phyloP scores from a whole-genome alignment of 2,113 vertebrate species.

The Callipepla californica region DNA sequence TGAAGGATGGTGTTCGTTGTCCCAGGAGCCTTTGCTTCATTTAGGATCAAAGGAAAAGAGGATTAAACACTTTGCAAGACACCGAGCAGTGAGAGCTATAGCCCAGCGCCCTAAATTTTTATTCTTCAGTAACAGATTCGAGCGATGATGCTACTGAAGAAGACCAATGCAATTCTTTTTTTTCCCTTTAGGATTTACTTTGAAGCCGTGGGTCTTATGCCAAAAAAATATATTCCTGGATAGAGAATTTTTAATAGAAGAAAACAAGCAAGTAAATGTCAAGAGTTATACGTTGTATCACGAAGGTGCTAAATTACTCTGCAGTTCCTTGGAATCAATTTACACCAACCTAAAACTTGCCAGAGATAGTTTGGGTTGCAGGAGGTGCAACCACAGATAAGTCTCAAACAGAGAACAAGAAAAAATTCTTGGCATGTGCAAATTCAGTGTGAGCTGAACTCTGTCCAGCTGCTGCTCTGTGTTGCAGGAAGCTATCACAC shows the following conservation, averaged over 20 bases:
- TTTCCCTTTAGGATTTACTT: neutral
- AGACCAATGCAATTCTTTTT: neutral
- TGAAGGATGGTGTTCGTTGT: neutral
- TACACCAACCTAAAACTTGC: neutral
- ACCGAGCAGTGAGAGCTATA: neutral
- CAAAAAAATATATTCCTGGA: neutral
- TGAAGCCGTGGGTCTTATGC: neutral
- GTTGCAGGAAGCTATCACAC: constrained; percentile 21
- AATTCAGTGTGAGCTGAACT: constrained; percentile 31
- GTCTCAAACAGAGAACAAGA: neutral
- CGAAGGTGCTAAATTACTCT: neutral
- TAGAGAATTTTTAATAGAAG: neutral
- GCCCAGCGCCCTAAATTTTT: neutral
- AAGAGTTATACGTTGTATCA: neutral
- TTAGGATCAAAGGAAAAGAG: neutral
- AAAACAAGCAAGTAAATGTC: neutral
- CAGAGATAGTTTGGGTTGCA: neutral
- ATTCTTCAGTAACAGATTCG: neutral
- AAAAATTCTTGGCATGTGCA: constrained; percentile 37
- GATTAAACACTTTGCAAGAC: neutral
- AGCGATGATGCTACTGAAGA: neutral
- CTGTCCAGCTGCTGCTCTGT: neutral
- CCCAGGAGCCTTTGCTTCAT: neutral
- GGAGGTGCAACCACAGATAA: constrained; percentile 5
- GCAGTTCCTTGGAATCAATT: neutral